Base-by-base conservation (phyloP, 2,113 vertebrate genomes). In the Glaucidium brasilianum region DNA sequence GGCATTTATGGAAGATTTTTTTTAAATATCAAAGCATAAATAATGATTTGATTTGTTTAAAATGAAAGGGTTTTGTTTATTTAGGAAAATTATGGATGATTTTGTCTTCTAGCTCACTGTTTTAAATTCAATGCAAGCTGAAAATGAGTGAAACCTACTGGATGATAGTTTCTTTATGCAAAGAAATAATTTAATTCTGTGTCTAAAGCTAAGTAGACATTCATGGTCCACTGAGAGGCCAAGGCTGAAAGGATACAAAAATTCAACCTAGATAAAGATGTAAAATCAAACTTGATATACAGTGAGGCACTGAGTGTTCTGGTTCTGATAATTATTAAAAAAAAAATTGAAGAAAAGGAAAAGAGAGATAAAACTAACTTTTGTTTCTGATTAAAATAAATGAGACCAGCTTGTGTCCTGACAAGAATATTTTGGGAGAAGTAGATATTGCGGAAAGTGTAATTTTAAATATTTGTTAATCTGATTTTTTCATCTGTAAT, bases 141-240 rank as follows among this genome's bases (percentile, higher is more conserved):
- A 41, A 93, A 80, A 74, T 59, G 45, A 90, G 77, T 95, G 92
- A 97, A 92, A 88, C 60, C 55, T 96, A 85, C 88, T 43, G 21
- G 55, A 86, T 96, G 69, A 88, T 72, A 77, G 80, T 77, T 96
- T 89, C 52, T 94, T 60, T 88, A 93, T 95, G 69, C 69, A 92
- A 80, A 87, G 55, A 94, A 86, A 92, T 94, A 8, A 68, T 43
- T 87, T 75, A 68, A 66, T 88, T 86, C 25, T 69, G 0, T 88
- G 17, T 72, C 45, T 90, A 20, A 76, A 64, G 10, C 35, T 77
- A 74, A 72, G 34, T 50, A 53, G 30, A 16, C 9, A 5, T 92
- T 92, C 45, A 5, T 58, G 22, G 72, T 77, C 35, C 30, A 45
- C 53, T 10, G 35, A 87, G 72, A 91, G 16, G 26, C 12, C 27